Base-by-base conservation (phyloP, 1,140 invertebrate genomes). In the Drosophila tropicalis region DNA sequence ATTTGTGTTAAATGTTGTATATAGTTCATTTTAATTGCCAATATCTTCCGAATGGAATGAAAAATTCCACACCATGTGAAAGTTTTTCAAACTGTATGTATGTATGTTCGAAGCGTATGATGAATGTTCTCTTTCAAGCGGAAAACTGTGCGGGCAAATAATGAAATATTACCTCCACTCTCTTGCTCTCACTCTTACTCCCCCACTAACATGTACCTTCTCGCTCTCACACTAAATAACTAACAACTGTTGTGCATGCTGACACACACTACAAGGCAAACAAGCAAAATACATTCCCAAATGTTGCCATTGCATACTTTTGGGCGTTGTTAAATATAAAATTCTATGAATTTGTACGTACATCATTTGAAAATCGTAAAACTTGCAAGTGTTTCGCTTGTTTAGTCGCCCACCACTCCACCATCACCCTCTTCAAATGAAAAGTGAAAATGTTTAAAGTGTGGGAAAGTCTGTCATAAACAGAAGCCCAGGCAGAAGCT, bases 331-430 rank as follows among this genome's bases (percentile, higher is more conserved):
- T 70, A 84, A 89, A 89, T 89, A 89, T 89, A 89, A 89, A 89
- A 89, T 89, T 89, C 84, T 89, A 89, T 89, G 84, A 89, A 89
- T 89, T 89, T 89, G 85, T 89, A 89, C 84, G 85, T 89, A 90
- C 84, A 89, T 84, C 84, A 89, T 89, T 90, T 89, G 84, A 90
- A 81, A 89, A 89, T 89, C 84, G 84, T 89, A 89, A 89, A 89
- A 89, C 77, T 89, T 89, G 84, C 84, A 78, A 84, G 84, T 89
- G 80, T 68, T 54, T 76, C 80, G 72, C 76, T 67, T 75, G 72
- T 64, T 73, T 68, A 70, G 71, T 61, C 32, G 36, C 19, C 44
- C 36, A 39, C 36, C 36, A 39, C 5, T 36, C 36, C 36, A 55
- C 44, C 10, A 22, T 15, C 13, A 19, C 32, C 6, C n/a, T 41